Evolutionary conservation across 2,888 invertebrate genomes (phyloP).

Genomic region (Luperina nickerlii): DNA sequence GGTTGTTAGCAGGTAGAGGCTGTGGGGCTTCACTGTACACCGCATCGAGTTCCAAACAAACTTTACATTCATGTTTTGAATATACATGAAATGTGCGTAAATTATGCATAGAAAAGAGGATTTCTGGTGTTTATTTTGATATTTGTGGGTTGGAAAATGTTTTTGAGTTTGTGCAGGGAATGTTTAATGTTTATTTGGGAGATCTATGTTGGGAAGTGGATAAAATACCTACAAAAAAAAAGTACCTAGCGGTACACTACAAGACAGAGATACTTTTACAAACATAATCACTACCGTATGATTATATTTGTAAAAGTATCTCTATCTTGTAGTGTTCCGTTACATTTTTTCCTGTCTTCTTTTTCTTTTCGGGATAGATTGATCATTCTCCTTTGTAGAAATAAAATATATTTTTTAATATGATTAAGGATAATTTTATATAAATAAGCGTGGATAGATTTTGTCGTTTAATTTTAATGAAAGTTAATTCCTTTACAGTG

Average conservation of each 20-base stretch:
- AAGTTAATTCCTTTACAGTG: no score
- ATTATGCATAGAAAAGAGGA: constrained; percentile 29
- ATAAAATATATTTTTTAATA: no score
- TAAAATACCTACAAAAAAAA: background rate
- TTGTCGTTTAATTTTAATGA: no score
- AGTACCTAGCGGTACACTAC: no score
- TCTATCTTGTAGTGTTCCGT: background rate
- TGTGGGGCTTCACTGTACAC: constrained; percentile 40
- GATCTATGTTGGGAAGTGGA: background rate
- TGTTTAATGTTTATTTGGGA: background rate
- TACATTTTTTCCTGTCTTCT: background rate
- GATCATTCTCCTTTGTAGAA: no score
- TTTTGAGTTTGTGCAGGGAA: background rate
- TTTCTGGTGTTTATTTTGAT: constrained; percentile 24
- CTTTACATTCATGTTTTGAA: constrained; percentile 45
- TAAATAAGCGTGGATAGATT: no score
- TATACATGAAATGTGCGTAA: constrained; percentile 49
- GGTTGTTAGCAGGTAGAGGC: constrained; percentile 33
- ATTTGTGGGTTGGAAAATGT: constrained; percentile 1
- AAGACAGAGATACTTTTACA: no score
- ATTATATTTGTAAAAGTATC: background rate
- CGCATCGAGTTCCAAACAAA: constrained; percentile 57
- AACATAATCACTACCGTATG: no score
- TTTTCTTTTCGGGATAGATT: no score
- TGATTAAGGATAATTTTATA: no score